Percentiles rank a stretch among this genome's conserved stretches.
Evolutionary conservation across 2,888 invertebrate genomes (phyloP).

Genomic region (Agonopterix subpropinquella): DNA sequence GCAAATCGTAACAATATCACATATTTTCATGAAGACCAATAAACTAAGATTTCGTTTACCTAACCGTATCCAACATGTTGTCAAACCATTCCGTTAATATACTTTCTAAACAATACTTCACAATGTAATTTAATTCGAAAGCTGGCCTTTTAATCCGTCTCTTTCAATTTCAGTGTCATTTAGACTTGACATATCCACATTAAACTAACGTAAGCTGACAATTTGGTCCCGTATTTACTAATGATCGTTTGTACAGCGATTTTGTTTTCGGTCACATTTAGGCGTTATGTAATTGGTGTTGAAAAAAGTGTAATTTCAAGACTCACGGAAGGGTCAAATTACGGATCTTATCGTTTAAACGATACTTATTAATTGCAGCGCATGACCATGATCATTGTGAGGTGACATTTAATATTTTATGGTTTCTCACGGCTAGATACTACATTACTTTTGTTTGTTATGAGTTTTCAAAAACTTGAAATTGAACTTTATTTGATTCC

Average conservation of each 20-base stretch:
- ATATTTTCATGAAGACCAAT: too few species aligned
- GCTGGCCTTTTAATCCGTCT: too few species aligned
- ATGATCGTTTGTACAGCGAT: conserved; percentile 34
- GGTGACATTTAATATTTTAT: conserved; percentile 56
- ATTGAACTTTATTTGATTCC: too few species aligned
- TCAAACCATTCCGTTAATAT: too few species aligned
- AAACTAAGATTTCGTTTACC: background rate
- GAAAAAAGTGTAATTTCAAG: conserved; percentile 60
- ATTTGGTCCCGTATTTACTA: conserved; percentile 30
- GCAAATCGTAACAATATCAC: too few species aligned
- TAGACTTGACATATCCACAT: conserved; percentile 26
- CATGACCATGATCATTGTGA: conserved; percentile 49
- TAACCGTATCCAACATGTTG: conserved; percentile 15
- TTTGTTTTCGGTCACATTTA: conserved; percentile 53
- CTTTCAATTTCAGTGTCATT: too few species aligned
- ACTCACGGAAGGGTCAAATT: conserved; percentile 48
- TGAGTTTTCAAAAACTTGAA: too few species aligned
- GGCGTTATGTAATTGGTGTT: conserved; percentile 51
- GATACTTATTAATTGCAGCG: conserved; percentile 53
- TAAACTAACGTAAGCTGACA: conserved; percentile 23
- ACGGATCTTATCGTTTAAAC: conserved; percentile 62
- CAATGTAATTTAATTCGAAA: too few species aligned
- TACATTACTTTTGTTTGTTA: too few species aligned
- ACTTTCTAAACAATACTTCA: too few species aligned
- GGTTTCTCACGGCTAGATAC: conserved; percentile 37